phyloP scores from a whole-genome alignment of 2,797 vertebrate genomes.

The Galaxias olidus region DNA sequence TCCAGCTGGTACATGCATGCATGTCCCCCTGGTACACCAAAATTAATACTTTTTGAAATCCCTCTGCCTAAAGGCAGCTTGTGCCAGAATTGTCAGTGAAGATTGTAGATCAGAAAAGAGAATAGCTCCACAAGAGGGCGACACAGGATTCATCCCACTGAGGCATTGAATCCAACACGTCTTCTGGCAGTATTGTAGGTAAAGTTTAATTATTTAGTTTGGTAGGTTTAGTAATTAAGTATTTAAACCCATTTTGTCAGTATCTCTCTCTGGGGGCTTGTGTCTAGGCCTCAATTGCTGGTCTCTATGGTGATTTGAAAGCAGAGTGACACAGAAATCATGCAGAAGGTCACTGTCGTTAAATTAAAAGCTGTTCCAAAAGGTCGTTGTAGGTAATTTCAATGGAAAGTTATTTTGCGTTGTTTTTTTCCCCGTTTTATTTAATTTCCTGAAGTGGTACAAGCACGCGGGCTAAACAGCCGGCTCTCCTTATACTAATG shows the following conservation, averaged over 20 bases:
- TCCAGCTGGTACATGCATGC: no score
- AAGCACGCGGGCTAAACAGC: slow-evolving; percentile 32
- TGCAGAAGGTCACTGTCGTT: no score
- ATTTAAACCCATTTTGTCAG: no score
- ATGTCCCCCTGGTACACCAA: no score
- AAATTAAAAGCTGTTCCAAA: slow-evolving; percentile 5
- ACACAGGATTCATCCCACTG: slow-evolving; percentile 62
- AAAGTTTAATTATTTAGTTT: no score
- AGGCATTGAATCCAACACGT: slow-evolving; percentile 61
- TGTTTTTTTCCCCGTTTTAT: slow-evolving; percentile 42
- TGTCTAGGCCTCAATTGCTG: no score
- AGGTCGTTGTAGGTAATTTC: slow-evolving; percentile 41
- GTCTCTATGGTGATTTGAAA: no score
- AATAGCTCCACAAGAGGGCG: slow-evolving; percentile 70
- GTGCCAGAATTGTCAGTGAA: neutral
- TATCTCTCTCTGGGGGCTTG: no score
- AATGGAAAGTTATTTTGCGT: slow-evolving; percentile 48
- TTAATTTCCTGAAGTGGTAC: slow-evolving; percentile 47
- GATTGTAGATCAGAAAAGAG: slow-evolving; percentile 29
- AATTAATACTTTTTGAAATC: no score
- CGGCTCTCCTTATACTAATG: slow-evolving; percentile 49
- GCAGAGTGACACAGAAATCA: no score
- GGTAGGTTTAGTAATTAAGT: no score
- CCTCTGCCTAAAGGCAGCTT: no score
- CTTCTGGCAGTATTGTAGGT: slow-evolving; percentile 53